phyloP scores from a whole-genome alignment of 1,140 invertebrate genomes.

The Lethocerus indicus region DNA sequence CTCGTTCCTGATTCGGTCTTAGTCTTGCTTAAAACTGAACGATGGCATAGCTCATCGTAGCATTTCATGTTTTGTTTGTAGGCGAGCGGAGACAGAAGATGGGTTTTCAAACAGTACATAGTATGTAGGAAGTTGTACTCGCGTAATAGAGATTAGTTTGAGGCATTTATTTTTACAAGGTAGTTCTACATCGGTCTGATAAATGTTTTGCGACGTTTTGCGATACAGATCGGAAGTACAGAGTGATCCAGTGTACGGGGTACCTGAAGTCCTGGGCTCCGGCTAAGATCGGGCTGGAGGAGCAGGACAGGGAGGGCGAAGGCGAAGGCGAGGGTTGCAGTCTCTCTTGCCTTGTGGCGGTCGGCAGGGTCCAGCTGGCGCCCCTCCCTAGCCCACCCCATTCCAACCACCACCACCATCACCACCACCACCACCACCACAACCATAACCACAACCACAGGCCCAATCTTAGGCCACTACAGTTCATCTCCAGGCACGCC shows the following conservation, averaged over 20 bases:
- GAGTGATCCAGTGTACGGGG: slow-evolving; percentile 72
- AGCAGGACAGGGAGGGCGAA: slow-evolving; percentile 33
- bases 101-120: not conserved
- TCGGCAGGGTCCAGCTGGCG: slow-evolving; percentile 47
- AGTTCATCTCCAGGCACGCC: slow-evolving; percentile 41
- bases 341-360: slow-evolving; percentile 69
- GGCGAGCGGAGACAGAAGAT: no score
- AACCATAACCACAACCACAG: no score
- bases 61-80: no score
- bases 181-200: not conserved
- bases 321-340: slow-evolving; percentile 55
- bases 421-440: no score
- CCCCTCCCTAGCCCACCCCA: slow-evolving; percentile 14
- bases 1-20: no score
- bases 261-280: slow-evolving; percentile 85
- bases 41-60: no score
- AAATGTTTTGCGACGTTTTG: not conserved
- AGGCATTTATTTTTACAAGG: not conserved
- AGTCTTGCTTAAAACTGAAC: no score
- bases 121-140: not conserved
- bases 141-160: no score
- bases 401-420: no score
- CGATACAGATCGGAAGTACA: slow-evolving; percentile 50
- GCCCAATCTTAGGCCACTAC: slow-evolving; percentile 18
- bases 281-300: slow-evolving; percentile 51